A percentile compares a stretch with the other conserved stretches of the same genome.
phyloP scores from a whole-genome alignment of 2,113 vertebrate genomes.

The Pogonocichla stellata region DNA sequence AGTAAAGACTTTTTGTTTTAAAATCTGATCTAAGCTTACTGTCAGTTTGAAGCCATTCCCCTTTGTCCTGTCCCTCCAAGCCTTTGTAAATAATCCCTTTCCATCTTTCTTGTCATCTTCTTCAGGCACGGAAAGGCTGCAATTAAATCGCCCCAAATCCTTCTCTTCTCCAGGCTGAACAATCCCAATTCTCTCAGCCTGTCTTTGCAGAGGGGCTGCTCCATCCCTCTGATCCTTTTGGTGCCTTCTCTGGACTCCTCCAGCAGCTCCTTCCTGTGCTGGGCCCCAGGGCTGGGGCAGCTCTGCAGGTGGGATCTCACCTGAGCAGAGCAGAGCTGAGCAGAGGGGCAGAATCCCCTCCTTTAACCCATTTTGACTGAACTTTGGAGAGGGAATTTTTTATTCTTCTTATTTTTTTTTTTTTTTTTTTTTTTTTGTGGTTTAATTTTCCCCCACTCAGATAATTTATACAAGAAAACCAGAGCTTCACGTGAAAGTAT shows the following conservation, averaged over 20 bases:
- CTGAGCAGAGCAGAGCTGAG: too few species aligned
- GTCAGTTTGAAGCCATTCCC: background rate
- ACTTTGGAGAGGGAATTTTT: rapidly evolving
- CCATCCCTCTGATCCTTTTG: background rate
- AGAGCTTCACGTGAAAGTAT: background rate
- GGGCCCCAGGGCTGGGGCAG: background rate
- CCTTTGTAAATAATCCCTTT: background rate
- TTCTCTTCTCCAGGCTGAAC: background rate
- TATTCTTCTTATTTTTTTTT: too few species aligned
- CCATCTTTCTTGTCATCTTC: background rate
- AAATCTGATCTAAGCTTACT: background rate
- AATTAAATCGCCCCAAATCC: background rate
- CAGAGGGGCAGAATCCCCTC: background rate
- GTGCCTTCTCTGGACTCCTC: background rate
- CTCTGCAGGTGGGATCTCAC: background rate
- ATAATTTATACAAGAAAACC: background rate
- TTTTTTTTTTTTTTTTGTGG: background rate
- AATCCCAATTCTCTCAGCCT: background rate
- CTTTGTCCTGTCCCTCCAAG: too few species aligned
- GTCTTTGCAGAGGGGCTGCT: background rate
- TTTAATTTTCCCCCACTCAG: background rate
- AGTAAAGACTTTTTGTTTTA: background rate
- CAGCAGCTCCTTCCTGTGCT: background rate
- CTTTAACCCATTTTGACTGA: background rate
- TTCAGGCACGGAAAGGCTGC: background rate